Percentiles rank a stretch among this genome's conserved stretches.
Evolutionary conservation across 2,113 vertebrate genomes (phyloP).

Genomic region (Tyrannus savana): DNA sequence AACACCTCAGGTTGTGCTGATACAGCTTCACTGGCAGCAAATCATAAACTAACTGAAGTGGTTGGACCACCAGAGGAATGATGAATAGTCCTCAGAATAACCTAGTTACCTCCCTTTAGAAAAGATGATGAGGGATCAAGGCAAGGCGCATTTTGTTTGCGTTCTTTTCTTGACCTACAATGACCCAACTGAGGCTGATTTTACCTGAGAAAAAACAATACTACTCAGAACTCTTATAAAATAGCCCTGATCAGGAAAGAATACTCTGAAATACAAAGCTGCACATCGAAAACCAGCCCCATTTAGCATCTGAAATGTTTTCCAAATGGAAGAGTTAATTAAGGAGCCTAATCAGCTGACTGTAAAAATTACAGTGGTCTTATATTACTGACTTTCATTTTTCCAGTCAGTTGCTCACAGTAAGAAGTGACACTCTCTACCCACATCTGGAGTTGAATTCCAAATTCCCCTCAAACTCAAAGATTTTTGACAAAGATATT

Average conservation of each 20-base stretch:
- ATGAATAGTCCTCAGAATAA: neutral
- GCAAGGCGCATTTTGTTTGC: neutral
- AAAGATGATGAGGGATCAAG: conserved; percentile 21
- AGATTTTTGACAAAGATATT: neutral
- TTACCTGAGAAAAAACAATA: neutral
- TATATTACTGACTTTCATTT: neutral
- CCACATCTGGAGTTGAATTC: neutral
- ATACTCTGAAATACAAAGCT: neutral
- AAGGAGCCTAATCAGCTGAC: neutral
- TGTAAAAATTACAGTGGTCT: neutral
- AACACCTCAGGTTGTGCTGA: neutral
- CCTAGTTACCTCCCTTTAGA: neutral
- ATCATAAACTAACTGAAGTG: conserved; percentile 11
- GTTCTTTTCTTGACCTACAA: neutral
- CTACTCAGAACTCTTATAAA: neutral
- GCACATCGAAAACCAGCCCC: neutral
- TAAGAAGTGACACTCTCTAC: neutral
- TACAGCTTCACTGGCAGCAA: neutral
- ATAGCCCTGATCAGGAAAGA: neutral
- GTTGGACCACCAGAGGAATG: neutral
- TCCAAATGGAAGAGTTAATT: neutral
- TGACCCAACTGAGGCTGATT: neutral
- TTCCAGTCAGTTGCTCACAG: neutral
- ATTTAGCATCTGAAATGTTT: neutral
- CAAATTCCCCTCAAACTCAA: neutral